Evolutionary conservation across 2,888 invertebrate genomes (phyloP).

Genomic region (Tipula vernalis): DNA sequence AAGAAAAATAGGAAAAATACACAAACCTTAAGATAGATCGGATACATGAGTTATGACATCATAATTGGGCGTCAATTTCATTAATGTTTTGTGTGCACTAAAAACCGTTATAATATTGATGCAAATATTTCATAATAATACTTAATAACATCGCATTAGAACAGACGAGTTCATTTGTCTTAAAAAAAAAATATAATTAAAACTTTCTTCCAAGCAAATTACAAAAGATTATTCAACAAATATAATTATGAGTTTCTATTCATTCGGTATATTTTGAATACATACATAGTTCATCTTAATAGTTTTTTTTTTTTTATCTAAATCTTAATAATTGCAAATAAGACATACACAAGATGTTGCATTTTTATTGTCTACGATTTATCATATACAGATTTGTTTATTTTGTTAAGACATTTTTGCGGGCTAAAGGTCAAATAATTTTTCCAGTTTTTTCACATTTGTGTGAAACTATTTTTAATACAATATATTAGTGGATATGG

Average conservation of each 20-base stretch:
- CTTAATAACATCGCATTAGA: neutral
- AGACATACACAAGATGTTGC: neutral
- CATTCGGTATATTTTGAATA: neutral
- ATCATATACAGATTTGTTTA: neutral
- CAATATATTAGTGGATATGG: no score
- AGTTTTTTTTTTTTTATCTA: neutral
- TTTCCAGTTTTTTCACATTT: no score
- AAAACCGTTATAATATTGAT: neutral
- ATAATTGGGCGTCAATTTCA: neutral
- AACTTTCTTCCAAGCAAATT: neutral
- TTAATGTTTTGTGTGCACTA: neutral
- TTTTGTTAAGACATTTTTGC: neutral
- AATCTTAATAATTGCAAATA: neutral
- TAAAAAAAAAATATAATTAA: neutral
- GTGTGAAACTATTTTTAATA: no score
- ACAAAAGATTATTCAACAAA: neutral
- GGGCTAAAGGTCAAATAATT: neutral
- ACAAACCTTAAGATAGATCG: neutral
- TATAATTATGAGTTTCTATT: neutral
- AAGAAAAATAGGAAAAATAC: neutral
- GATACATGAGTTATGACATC: neutral
- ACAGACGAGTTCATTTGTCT: neutral
- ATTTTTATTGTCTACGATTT: neutral
- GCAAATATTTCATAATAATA: neutral
- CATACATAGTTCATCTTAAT: neutral